These are phyloP conservation scores for Paramormyrops hopkinsi DNA, from an alignment of 2,797 vertebrate genomes.

Conservation along the genomic window DNA sequence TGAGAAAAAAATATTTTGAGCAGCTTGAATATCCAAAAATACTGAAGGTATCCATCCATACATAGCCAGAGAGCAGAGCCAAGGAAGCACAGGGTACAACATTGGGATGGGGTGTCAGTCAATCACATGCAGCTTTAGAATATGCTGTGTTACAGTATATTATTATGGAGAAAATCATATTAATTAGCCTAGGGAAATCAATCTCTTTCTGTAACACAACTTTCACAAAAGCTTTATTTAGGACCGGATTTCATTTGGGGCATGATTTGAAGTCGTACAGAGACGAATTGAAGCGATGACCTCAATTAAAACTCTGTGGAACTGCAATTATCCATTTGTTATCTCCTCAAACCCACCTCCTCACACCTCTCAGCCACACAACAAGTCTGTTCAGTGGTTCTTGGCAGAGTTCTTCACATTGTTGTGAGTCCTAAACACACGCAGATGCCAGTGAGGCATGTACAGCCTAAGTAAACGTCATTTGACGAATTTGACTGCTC, in stretches of 20 bases:
- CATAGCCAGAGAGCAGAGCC: neutral
- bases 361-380: neutral
- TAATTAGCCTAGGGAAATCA: neutral
- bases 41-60: neutral
- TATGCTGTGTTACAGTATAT: neutral
- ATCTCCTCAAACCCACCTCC: neutral
- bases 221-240: neutral
- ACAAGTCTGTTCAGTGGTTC: neutral
- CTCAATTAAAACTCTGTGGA: neutral
- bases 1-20: neutral
- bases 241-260: neutral
- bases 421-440: neutral
- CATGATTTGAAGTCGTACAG: neutral
- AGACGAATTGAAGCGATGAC: neutral
- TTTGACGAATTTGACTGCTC: neutral
- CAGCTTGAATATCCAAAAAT: neutral
- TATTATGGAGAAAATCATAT: neutral
- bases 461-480: neutral
- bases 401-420: neutral
- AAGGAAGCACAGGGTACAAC: neutral
- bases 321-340: neutral
- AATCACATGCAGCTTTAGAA: neutral
- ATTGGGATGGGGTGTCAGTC: neutral
- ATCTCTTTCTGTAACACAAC: neutral
- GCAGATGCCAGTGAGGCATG: neutral